Evolutionary conservation across 2,113 vertebrate genomes (phyloP), one percentile per base, ranked within the genome.

Genomic region (Syngnathoides biaculeatus): DNA sequence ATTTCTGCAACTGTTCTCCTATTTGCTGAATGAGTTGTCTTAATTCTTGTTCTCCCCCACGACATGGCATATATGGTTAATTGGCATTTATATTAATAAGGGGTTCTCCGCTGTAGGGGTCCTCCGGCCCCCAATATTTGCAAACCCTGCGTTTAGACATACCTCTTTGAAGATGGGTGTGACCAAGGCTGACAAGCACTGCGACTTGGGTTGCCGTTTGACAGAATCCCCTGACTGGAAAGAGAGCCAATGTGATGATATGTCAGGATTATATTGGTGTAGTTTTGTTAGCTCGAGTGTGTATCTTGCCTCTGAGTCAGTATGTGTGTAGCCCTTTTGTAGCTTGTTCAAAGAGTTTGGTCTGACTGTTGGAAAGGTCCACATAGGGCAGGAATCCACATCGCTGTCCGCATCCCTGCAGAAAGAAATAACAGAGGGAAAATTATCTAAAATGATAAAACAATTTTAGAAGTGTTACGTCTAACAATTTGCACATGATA

Each of bases 161-260:
- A 98, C 96, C 95, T 99, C 97, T 92, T 94, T 94, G 48, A 99
- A 98, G 78, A 98, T 95, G 0, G 97, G 96, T 19, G 94, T 94
- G 76, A 99, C 94, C 74, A 98, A 90, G 0, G 95, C 94, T n/a
- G 95, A 95, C 78, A 98, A 90, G 83, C 95, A 96, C 58, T 96
- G 94, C 2, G 96, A 98, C 81, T 97, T 93, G 1, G 95, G 96
- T 64, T 97, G 95, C 71, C 96, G 92, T 88, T 96, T 95, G 86
- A 96, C 91, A 0, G 90, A 92, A 69, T 98, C 96, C 17, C 84
- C 79, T 5, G 86, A 86, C 91, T 92, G 76, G 35, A 67, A 52
- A 35, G 13, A 70, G 13, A 61, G n/a, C n/a, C 56, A 64, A 48
- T 7, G 2, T 2, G 22, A 22, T 26, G 10, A 53, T 55, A 12